These are phyloP conservation scores for Trachelus iudaicus DNA, from an alignment of 2,888 invertebrate genomes.

Conservation along the genomic window DNA sequence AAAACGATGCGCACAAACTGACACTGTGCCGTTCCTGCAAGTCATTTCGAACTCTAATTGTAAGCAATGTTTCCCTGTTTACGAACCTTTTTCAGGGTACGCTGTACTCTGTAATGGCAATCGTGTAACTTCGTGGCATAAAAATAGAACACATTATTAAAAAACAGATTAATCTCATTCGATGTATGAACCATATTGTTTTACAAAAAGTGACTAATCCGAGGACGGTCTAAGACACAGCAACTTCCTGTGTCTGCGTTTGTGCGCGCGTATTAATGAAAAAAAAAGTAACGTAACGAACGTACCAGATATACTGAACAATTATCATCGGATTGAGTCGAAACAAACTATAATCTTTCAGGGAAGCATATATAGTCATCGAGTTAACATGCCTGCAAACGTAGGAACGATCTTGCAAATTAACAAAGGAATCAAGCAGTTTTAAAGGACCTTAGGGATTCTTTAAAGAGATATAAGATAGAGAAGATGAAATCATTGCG, in stretches of 20 bases:
- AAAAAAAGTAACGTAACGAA: background rate
- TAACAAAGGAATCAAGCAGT: background rate
- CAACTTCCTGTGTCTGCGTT: background rate
- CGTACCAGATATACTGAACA: background rate
- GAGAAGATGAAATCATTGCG: background rate
- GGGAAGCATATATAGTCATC: background rate
- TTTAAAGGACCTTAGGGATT: background rate
- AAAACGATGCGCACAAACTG: background rate
- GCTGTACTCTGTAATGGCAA: background rate
- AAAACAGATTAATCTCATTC: background rate
- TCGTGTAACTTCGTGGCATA: background rate
- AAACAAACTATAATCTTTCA: background rate
- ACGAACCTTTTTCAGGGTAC: background rate
- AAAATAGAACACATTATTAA: background rate
- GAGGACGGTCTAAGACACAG: background rate
- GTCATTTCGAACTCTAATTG: background rate
- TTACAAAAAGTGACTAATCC: background rate
- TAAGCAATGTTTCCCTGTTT: background rate
- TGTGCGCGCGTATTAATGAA: background rate
- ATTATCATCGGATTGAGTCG: background rate
- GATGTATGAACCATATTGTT: background rate
- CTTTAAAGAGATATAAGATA: background rate
- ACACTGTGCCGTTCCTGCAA: background rate
- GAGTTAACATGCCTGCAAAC: background rate
- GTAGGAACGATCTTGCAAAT: background rate